These are phyloP conservation scores for Drosophila nigritarsus DNA, from an alignment of 2,888 invertebrate genomes.

Conservation along the genomic window DNA sequence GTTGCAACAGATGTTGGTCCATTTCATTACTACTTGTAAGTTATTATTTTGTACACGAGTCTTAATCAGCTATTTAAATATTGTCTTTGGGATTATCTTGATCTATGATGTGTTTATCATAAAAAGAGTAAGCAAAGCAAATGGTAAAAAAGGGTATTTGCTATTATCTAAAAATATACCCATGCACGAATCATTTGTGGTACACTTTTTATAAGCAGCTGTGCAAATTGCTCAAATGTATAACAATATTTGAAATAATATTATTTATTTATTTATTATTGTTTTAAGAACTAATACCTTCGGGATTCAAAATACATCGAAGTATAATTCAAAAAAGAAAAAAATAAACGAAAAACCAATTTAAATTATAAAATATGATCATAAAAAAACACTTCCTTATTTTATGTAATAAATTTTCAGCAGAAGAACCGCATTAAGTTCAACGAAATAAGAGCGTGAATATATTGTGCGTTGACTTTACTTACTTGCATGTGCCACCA, in stretches of 20 bases:
- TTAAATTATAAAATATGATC: not conserved
- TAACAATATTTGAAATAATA: not conserved
- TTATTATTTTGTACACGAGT: too few species aligned
- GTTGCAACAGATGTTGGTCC: not conserved
- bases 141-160: not conserved
- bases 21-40: not conserved
- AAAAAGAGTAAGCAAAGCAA: not conserved
- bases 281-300: too few species aligned
- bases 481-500: constrained; percentile 93
- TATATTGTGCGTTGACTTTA: constrained; percentile 39
- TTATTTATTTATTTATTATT: too few species aligned
- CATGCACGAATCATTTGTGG: not conserved
- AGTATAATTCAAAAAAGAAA: too few species aligned
- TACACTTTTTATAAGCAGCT: not conserved
- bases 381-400: not conserved
- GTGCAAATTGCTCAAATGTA: not conserved
- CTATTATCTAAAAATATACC: not conserved
- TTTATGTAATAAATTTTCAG: not conserved
- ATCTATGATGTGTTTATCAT: too few species aligned
- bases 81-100: not conserved
- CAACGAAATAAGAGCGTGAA: not conserved
- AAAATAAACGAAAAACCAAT: not conserved
- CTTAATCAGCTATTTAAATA: constrained; percentile 7
- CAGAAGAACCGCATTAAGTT: not conserved
- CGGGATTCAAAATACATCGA: too few species aligned